Conservation (phyloP, 2,888 invertebrate species). For the Cerastoderma edule region DNA sequence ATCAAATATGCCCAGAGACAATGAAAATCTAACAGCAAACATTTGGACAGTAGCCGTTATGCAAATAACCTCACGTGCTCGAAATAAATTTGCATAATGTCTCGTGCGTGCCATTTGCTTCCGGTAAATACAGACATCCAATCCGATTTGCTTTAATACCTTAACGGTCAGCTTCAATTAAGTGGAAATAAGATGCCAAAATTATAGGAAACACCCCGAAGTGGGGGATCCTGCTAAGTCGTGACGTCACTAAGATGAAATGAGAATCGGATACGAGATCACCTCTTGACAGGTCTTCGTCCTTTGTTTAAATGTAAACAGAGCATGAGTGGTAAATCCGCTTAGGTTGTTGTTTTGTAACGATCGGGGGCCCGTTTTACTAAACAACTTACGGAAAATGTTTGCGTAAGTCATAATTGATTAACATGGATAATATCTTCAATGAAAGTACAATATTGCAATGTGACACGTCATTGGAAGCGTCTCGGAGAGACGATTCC, state of each 20-base stretch:
- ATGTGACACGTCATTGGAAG: no score
- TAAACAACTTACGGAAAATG: no score
- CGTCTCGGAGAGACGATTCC: no score
- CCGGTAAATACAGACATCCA: conserved; percentile 53
- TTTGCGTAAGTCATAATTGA: no score
- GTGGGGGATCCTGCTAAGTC: conserved; percentile 15
- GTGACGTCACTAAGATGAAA: conserved; percentile 26
- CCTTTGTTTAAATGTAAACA: conserved; percentile 17
- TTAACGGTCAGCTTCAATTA: conserved; percentile 55
- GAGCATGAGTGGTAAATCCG: conserved; percentile 5
- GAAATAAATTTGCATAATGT: conserved; percentile 61
- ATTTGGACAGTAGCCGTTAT: conserved; percentile 54
- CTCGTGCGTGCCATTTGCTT: conserved; percentile 62
- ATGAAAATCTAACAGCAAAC: conserved; percentile 36
- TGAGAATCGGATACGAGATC: neutral
- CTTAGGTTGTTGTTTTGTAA: conserved; percentile 10
- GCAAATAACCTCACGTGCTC: conserved; percentile 55
- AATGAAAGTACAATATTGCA: no score
- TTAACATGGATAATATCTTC: no score
- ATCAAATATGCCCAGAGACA: conserved; percentile 33
- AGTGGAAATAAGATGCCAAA: conserved; percentile 40
- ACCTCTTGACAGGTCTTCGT: conserved; percentile 13
- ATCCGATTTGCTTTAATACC: conserved; percentile 58
- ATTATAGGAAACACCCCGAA: conserved; percentile 25
- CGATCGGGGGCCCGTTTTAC: no score